phyloP scores from a whole-genome alignment of 2,113 vertebrate genomes.

The Leptodactylus fuscus region DNA sequence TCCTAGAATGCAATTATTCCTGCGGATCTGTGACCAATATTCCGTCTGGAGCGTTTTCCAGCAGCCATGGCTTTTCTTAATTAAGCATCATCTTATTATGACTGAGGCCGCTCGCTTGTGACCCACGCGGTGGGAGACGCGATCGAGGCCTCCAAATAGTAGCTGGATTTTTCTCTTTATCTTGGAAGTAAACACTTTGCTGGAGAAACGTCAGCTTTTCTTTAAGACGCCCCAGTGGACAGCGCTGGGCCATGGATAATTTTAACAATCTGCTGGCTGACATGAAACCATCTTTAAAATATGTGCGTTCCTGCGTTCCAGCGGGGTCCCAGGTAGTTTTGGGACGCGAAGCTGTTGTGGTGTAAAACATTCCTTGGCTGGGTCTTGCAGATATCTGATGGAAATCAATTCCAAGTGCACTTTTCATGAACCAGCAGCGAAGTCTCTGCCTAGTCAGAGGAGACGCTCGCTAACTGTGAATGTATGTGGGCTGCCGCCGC shows the following conservation, averaged over 20 bases:
- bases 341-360: slow-evolving; percentile 22
- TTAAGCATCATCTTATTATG: slow-evolving; percentile 32
- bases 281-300: slow-evolving; percentile 22
- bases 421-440: slow-evolving; percentile 57
- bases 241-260: background rate
- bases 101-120: background rate
- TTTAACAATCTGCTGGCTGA: slow-evolving; percentile 42
- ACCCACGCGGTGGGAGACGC: slow-evolving; percentile 22
- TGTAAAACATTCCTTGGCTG: slow-evolving; percentile 55
- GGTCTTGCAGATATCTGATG: slow-evolving; percentile 42
- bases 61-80: slow-evolving; percentile 33
- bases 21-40: slow-evolving; percentile 24
- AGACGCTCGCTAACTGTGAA: slow-evolving; percentile 53
- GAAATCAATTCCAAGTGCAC: slow-evolving; percentile 46
- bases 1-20: slow-evolving; percentile 32
- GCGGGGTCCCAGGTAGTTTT: slow-evolving; percentile 46
- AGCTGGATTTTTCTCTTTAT: slow-evolving; percentile 36
- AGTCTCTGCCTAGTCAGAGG: slow-evolving; percentile 47
- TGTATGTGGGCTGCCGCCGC: slow-evolving; percentile 46
- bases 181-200: slow-evolving; percentile 30
- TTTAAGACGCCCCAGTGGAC: slow-evolving; percentile 45
- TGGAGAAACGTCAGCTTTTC: slow-evolving; percentile 17
- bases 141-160: slow-evolving; percentile 50
- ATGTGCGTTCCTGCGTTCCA: slow-evolving; percentile 23
- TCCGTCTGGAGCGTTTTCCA: slow-evolving; percentile 13